These are phyloP conservation scores for Drosophila colorata DNA, from an alignment of 2,888 invertebrate species.

Conservation along the genomic window DNA sequence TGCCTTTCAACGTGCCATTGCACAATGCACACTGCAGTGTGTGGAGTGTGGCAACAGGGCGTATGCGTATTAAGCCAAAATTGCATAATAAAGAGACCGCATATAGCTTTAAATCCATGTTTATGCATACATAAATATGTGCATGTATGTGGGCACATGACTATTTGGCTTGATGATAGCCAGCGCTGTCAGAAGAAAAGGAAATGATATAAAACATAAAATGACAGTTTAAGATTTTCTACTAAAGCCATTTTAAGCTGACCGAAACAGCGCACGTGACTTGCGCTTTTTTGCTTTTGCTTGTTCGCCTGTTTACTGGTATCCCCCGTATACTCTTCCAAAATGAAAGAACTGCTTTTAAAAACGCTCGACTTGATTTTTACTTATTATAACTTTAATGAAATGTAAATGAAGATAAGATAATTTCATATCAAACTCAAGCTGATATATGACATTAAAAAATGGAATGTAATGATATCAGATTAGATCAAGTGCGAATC, in stretches of 20 bases:
- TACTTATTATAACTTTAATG: too few relatives aligned
- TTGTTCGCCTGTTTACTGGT: not conserved
- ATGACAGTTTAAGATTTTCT: conserved; percentile 60
- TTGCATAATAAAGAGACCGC: conserved; percentile 63
- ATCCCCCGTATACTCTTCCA: conserved; percentile 2
- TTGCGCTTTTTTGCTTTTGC: conserved; percentile 22
- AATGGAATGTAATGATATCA: too few relatives aligned
- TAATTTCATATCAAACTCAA: too few relatives aligned
- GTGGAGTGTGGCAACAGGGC: conserved; percentile 30
- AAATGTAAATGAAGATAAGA: too few relatives aligned
- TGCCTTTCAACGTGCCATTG: conserved; percentile 37
- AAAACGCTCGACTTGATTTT: too few relatives aligned
- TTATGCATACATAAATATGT: conserved; percentile 25
- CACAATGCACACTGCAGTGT: conserved; percentile 11
- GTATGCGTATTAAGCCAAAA: conserved; percentile 50
- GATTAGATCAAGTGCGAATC: too few relatives aligned
- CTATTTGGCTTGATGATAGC: conserved; percentile 23
- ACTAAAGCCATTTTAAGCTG: conserved; percentile 48
- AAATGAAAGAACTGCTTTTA: too few relatives aligned
- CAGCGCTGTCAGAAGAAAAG: conserved; percentile 19
- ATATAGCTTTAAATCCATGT: conserved; percentile 43
- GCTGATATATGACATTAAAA: too few relatives aligned
- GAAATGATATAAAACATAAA: conserved; percentile 49
- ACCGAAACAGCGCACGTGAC: conserved; percentile 52
- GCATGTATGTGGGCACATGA: conserved; percentile 7